Base-by-base conservation (phyloP, 2,888 invertebrate species). In the Gasteruption jaculator region DNA sequence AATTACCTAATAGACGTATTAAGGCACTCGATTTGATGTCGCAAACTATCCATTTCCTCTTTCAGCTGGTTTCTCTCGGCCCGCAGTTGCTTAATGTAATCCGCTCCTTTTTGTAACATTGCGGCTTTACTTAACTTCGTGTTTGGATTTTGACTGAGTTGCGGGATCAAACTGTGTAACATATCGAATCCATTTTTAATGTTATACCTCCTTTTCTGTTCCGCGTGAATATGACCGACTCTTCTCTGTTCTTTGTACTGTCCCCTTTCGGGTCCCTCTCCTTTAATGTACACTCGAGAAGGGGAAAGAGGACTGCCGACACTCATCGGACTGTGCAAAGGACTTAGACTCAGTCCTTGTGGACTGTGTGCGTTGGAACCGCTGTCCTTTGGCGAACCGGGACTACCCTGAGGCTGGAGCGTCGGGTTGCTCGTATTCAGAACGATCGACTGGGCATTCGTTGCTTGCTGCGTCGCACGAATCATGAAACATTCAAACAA, bases 141-240 rank as follows among this genome's bases (percentile, higher is more conserved):
- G 68, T 86, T 89, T 15, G 93, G 89, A 73, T 90, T 94, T 61
- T 87, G 85, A 71, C 84, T 86, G 43, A 95, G 77, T 54, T 92
- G 88, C 18, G 96, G 95, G 64, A 96, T 92, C 45, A 96, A 79
- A 46, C 86, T 84, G 71, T 94, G 91, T 50, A 96, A 78, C 72
- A 87, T 86, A 72, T 96, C 95, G 72, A 96, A 96, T 25, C 95
- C 95, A 69, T 89, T 91, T 73, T 95, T 95, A 60, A 96, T 94
- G 71, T 94, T 95, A 70, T 89, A 93, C 38, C 95, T 52, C 79
- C 96, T 79, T 71, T 95, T 96, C 74, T 95, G 94, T 66, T 96
- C 96, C 1, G 96, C 93, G 71, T 92, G 92, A 57, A 92, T 86
- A 71, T 95, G 95, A 10, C 91, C 90, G 47, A 86, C 88, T 39